Evolutionary conservation across 2,888 invertebrate species (phyloP), one percentile per base, ranked within the genome.

Genomic region (Ophion slaviceki): DNA sequence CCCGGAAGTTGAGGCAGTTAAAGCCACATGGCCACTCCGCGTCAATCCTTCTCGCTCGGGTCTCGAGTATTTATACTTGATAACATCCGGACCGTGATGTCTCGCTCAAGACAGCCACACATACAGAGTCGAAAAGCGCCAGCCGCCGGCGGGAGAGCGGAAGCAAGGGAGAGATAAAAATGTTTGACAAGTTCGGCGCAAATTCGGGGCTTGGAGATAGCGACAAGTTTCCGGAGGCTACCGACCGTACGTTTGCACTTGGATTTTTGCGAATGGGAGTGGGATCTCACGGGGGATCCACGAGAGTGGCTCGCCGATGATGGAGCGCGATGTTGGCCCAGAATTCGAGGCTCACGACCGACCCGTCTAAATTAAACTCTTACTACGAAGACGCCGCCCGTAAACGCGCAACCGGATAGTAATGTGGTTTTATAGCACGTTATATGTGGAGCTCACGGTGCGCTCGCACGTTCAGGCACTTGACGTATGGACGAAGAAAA

Each of bases 331-430:
- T 67, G 79, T 82, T 85, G 85, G 82, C 85, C 85, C 85, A 85
- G 85, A 85, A 85, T 85, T 71, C 67, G 85, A 82, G 85, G 85
- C 85, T 82, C 85, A 82, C 82, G 85, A 85, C 85, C 85, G 85
- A 79, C 75, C 67, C 11, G 57, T 79, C 85, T 85, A 85, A 85
- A 85, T 85, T 82, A 85, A 85, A 82, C 79, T 79, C 82, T 82
- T 79, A 85, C 85, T 85, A 85, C 85, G 85, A 79, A 82, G 76
- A 79, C 62, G 61, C 28, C 47, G 24, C 82, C 80, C 82, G 82
- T 79, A 82, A 82, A 72, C 32, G 57, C 80, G 20, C 64, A 47
- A 79, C 66, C 70, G 67, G 53, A 82, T 80, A 82, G 79, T 72
- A 74, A 80, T 74, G 66, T 20, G 67, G 20, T 45, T 80, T 80